Conservation (phyloP, 2,888 invertebrate species). For the Nyleta sp. region DNA sequence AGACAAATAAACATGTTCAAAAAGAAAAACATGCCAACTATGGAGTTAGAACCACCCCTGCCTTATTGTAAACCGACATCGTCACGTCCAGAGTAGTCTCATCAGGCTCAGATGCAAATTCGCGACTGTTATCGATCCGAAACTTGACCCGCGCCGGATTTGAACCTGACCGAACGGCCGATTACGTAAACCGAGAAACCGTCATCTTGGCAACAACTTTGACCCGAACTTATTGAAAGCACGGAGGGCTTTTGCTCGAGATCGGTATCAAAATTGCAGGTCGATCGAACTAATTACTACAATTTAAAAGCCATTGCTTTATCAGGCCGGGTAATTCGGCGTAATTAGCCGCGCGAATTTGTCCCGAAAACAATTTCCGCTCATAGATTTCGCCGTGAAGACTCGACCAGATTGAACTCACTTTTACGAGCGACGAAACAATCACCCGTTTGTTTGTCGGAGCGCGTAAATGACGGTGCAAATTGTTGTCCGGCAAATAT, state of each 20-base stretch:
- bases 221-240: conserved; percentile 11
- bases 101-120: conserved; percentile 2
- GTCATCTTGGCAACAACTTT: conserved; percentile 1
- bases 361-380: conserved; percentile 19
- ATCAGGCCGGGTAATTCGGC: conserved; percentile 22
- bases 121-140: conserved; percentile 16
- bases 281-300: conserved; percentile 31
- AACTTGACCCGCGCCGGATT: conserved; percentile 12
- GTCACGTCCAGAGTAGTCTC: conserved; percentile 3
- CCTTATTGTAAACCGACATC: conserved; percentile 22
- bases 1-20: no score
- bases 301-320: no score
- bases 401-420: no score
- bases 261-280: conserved; percentile 18
- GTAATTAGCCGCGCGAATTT: background rate
- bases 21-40: no score
- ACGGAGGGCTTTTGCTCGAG: conserved; percentile 1
- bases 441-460: no score
- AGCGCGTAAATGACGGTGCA: no score
- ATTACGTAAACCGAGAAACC: conserved; percentile 7
- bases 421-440: no score
- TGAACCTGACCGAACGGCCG: conserved; percentile 7
- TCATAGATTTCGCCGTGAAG: no score
- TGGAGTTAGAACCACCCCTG: background rate
- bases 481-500: conserved; percentile 18